Conservation (phyloP, 53 echinoderm and acorn worm genomes). For the Paracentrotus lividus region DNA sequence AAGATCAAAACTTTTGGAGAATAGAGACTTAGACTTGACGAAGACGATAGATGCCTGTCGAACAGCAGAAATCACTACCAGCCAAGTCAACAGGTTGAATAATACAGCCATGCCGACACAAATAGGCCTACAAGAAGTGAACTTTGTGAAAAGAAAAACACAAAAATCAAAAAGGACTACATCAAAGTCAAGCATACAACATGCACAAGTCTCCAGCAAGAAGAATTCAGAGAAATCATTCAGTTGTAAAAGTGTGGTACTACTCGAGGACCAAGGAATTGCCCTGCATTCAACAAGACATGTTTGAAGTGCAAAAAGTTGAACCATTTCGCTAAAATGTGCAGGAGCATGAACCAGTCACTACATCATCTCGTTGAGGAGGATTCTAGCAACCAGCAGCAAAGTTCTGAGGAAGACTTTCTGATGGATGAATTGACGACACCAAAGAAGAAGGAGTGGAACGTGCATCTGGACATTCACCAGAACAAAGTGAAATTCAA, state of each 20-base stretch:
- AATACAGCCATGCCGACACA: neutral
- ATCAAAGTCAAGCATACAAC: neutral
- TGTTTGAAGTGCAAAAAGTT: neutral
- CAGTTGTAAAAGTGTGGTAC: neutral
- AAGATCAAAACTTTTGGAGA: too few species aligned
- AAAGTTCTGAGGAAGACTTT: neutral
- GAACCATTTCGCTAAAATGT: constrained; percentile 14
- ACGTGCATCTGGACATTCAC: constrained; percentile 10
- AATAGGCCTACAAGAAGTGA: neutral
- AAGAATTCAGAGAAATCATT: neutral
- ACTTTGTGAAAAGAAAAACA: neutral
- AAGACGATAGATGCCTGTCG: neutral
- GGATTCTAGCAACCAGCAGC: too few species aligned
- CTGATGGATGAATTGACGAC: constrained; percentile 9
- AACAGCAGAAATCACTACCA: neutral
- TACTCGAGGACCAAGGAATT: neutral
- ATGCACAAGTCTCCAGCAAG: neutral
- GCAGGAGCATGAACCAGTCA: neutral
- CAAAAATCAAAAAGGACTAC: neutral
- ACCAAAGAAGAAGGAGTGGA: constrained; percentile 19
- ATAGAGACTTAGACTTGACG: too few species aligned
- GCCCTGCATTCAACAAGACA: neutral
- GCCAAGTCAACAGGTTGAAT: neutral
- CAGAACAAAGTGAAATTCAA: neutral
- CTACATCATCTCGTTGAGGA: too few species aligned